Conservation (phyloP, 2,888 invertebrate species). For the Chrysopilus asiliformis region DNA sequence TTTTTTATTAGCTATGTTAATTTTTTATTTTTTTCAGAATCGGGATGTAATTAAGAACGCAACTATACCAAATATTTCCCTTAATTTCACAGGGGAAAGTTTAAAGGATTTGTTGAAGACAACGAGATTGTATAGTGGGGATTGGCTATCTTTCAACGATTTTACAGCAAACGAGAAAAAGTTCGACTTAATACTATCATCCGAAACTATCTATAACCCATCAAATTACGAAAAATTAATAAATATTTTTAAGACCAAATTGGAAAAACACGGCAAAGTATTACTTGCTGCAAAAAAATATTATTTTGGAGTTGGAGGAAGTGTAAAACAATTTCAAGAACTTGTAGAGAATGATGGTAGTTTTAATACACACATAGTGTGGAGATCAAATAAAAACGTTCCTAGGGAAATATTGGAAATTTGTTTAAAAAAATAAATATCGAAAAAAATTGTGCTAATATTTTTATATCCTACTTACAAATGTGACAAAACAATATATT, state of each 20-base stretch:
- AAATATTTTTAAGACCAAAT: slow-evolving; percentile 46
- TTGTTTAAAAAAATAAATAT: too few relatives aligned
- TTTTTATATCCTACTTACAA: too few relatives aligned
- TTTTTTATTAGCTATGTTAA: too few relatives aligned
- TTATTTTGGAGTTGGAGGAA: slow-evolving; percentile 94
- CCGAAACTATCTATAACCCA: slow-evolving; percentile 86
- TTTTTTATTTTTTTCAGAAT: slow-evolving; percentile 50
- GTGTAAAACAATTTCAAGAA: slow-evolving; percentile 60
- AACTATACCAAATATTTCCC: slow-evolving; percentile 69
- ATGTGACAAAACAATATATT: too few relatives aligned
- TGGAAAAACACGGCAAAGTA: slow-evolving; percentile 43
- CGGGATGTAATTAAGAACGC: slow-evolving; percentile 62
- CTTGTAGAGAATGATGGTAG: slow-evolving; percentile 40
- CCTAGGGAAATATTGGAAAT: slow-evolving; percentile 29
- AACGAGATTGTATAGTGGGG: slow-evolving; percentile 53
- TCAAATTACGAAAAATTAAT: slow-evolving; percentile 65
- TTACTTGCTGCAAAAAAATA: slow-evolving; percentile 79
- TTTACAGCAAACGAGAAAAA: slow-evolving; percentile 36
- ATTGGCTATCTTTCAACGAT: slow-evolving; percentile 53
- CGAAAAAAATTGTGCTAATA: too few relatives aligned
- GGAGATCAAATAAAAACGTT: slow-evolving; percentile 43
- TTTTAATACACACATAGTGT: slow-evolving; percentile 45
- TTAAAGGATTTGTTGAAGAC: not conserved
- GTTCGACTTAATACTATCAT: slow-evolving; percentile 78
- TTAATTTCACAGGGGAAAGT: slow-evolving; percentile 40